Evolutionary conservation across 1,140 invertebrate genomes (phyloP), one percentile per base, ranked within the genome.

Genomic region (Augochlora pura): DNA sequence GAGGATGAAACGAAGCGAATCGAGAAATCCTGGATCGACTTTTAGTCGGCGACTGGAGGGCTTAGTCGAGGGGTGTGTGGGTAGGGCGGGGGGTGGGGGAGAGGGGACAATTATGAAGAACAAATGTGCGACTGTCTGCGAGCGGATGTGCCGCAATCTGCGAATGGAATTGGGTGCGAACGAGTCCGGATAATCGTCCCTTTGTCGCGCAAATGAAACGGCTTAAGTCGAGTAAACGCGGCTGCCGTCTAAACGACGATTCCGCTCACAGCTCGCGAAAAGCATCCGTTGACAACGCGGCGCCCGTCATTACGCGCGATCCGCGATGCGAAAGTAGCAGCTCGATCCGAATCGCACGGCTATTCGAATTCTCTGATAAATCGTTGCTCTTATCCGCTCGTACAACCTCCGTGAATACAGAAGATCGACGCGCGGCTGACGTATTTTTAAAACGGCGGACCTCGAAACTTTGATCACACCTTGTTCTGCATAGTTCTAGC

Each of bases 361-460:
- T n/a, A n/a, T n/a, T n/a, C n/a, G n/a, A n/a, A 59, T 52, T 42
- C 0, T 80, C 75, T 63, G 80, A 83, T 82, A 77, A 77, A 77
- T 82, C 80, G 57, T 25, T n/a, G n/a, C n/a, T 18, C 46, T 14
- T 39, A 57, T 18, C 16, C 49, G 49, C 18, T 52, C 0, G 32
- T n/a, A 54, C 32, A 14, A 54, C 21, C 49, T 63, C 32, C 25
- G 25, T 27, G 74, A 32, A 42, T 64, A n/a, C 76, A 42, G 82
- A 39, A 57, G 78, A 85, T 77, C 60, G 73, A 85, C 16, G 46
- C 42, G 46, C 21, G 18, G 38, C 54, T 32, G 69, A 67, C 32
- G 76, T 77, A 78, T 75, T 88, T 89, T 89, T 87, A 90, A 91
- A 91, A 91, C 91, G 90, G 90, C 86, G 91, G 90, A 88, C 86